Evolutionary conservation across 2,113 vertebrate genomes (phyloP).

Genomic region (Alethe castanea): DNA sequence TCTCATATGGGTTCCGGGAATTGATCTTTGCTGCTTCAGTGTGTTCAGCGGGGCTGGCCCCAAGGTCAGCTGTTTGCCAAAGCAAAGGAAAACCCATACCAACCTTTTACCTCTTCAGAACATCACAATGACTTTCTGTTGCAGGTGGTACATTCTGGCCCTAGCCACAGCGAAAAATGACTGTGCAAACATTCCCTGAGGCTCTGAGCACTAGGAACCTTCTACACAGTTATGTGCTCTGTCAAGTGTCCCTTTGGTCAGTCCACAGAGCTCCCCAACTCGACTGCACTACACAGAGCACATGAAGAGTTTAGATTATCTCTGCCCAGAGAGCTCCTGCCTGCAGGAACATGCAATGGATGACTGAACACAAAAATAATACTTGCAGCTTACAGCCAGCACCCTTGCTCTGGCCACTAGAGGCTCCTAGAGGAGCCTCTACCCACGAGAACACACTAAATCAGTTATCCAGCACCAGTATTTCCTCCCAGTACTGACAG

Average conservation of each 20-base stretch:
- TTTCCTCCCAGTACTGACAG: neutral
- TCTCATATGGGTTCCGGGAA: neutral
- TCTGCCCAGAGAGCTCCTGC: neutral
- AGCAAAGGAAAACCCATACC: neutral
- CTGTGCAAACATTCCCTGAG: neutral
- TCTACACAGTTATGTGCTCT: neutral
- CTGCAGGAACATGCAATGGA: neutral
- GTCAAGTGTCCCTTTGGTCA: neutral
- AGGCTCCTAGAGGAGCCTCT: neutral
- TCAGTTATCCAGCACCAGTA: neutral
- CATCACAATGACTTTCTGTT: neutral
- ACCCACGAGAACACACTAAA: neutral
- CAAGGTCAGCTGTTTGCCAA: neutral
- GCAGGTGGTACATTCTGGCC: neutral
- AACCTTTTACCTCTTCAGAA: neutral
- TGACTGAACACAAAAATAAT: neutral
- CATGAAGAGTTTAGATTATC: neutral
- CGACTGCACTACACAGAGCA: neutral
- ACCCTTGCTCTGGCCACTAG: neutral
- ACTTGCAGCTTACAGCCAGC: neutral
- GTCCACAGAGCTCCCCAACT: neutral
- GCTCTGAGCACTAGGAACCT: accelerated
- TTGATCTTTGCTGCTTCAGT: neutral
- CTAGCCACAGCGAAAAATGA: neutral
- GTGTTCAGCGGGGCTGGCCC: neutral